Conservation (phyloP, 2,888 invertebrate genomes). For the Euspilapteryx auroguttella region DNA sequence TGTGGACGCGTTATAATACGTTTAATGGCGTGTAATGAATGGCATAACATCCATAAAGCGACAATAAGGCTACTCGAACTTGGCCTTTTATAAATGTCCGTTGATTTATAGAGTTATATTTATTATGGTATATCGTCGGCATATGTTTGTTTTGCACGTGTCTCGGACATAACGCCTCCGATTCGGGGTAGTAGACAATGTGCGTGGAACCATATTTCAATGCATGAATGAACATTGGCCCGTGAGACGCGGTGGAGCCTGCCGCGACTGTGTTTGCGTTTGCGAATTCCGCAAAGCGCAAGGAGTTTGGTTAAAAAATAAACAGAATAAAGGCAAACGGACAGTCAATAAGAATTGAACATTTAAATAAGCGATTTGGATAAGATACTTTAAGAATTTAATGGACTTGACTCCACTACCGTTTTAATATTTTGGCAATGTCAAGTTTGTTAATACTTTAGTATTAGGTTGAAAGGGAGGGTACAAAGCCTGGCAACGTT, state of each 20-base stretch:
- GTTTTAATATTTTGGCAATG: no score
- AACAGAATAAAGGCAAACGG: no score
- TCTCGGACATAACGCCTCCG: conserved; percentile 26
- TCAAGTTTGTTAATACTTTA: no score
- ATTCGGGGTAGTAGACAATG: conserved; percentile 13
- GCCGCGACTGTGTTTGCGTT: no score
- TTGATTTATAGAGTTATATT: conserved; percentile 47
- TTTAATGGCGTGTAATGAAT: conserved; percentile 61
- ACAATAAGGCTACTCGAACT: conserved; percentile 55
- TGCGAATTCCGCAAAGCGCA: no score
- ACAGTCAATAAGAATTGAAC: no score
- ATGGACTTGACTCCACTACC: no score
- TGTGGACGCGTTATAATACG: conserved; percentile 45
- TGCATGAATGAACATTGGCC: background rate
- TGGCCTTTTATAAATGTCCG: conserved; percentile 50
- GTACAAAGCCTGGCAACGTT: no score
- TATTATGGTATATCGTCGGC: conserved; percentile 12
- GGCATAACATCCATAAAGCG: conserved; percentile 57
- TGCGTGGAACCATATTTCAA: background rate
- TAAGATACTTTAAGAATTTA: no score
- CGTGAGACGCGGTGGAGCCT: background rate
- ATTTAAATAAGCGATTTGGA: no score
- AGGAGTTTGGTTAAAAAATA: no score
- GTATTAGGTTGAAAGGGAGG: no score
- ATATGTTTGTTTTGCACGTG: conserved; percentile 50